Conservation (phyloP, 2,888 invertebrate species). For the Heliconius sara region DNA sequence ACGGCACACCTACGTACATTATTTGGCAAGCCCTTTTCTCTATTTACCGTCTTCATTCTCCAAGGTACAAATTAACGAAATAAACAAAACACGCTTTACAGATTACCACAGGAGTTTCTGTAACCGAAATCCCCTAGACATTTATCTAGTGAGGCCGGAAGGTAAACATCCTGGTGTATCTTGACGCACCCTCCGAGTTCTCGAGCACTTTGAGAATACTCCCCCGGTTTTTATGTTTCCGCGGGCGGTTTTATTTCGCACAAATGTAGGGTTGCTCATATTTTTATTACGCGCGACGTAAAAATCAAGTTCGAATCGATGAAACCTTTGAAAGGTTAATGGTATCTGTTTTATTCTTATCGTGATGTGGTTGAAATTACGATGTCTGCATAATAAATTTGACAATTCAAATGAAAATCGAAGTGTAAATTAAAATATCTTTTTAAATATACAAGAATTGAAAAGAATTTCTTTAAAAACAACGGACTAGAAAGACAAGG, state of each 20-base stretch:
- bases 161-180: conserved; percentile 65
- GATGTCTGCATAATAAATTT: background rate
- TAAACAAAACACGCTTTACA: conserved; percentile 32
- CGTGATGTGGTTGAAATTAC: background rate
- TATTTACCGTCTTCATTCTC: conserved; percentile 24
- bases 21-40: conserved; percentile 2
- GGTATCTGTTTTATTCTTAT: conserved; percentile 17
- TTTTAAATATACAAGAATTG: too few relatives aligned
- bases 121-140: conserved; percentile 51
- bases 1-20: background rate
- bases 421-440: too few relatives aligned
- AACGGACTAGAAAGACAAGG: too few relatives aligned
- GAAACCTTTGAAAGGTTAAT: conserved; percentile 26
- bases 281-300: conserved; percentile 74
- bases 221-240: conserved; percentile 73
- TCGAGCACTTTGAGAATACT: conserved; percentile 59
- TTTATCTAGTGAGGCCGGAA: conserved; percentile 65
- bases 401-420: too few relatives aligned
- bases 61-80: conserved; percentile 31
- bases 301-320: conserved; percentile 67
- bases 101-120: conserved; percentile 35
- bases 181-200: conserved; percentile 56
- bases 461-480: too few relatives aligned
- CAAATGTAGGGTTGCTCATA: conserved; percentile 71
- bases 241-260: conserved; percentile 72